Evolutionary conservation across 2,888 invertebrate species (phyloP).

Genomic region (Nomada ruficornis): DNA sequence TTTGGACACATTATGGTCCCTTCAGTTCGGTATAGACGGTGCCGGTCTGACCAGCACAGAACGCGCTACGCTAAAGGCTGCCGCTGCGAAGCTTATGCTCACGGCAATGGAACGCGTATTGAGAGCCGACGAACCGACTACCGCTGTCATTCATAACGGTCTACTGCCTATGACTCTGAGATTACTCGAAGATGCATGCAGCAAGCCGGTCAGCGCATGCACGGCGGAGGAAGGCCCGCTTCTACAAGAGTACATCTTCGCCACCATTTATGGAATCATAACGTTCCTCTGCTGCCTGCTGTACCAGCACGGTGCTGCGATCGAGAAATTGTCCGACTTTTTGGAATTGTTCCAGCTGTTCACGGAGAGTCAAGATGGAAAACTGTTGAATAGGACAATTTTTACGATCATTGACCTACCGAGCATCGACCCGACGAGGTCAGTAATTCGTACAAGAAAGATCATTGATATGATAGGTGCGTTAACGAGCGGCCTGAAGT

Average conservation of each 20-base stretch:
- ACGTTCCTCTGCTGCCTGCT: slow-evolving; percentile 87
- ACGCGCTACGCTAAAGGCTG: slow-evolving; percentile 85
- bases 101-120: slow-evolving; percentile 86
- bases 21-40: slow-evolving; percentile 86
- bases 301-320: slow-evolving; percentile 84
- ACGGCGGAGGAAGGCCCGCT: slow-evolving; percentile 84
- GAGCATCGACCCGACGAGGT: slow-evolving; percentile 82
- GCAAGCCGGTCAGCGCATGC: slow-evolving; percentile 72
- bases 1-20: slow-evolving; percentile 86
- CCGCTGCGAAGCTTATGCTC: slow-evolving; percentile 86
- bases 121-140: slow-evolving; percentile 86
- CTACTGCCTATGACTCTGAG: slow-evolving; percentile 87
- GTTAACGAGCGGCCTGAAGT: slow-evolving; percentile 86
- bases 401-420: slow-evolving; percentile 86
- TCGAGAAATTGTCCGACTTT: slow-evolving; percentile 85
- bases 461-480: slow-evolving; percentile 86
- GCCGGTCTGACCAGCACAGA: slow-evolving; percentile 82
- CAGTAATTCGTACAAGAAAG: slow-evolving; percentile 85
- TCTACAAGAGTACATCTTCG: slow-evolving; percentile 87
- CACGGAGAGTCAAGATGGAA: slow-evolving; percentile 87
- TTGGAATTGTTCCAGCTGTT: slow-evolving; percentile 87
- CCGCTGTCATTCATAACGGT: slow-evolving; percentile 86
- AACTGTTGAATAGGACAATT: slow-evolving; percentile 86
- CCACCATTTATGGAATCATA: slow-evolving; percentile 86
- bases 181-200: slow-evolving; percentile 86